These are phyloP conservation scores for Drosophila yakuba DNA, from an alignment of 1,140 invertebrate genomes.

Conservation along the genomic window DNA sequence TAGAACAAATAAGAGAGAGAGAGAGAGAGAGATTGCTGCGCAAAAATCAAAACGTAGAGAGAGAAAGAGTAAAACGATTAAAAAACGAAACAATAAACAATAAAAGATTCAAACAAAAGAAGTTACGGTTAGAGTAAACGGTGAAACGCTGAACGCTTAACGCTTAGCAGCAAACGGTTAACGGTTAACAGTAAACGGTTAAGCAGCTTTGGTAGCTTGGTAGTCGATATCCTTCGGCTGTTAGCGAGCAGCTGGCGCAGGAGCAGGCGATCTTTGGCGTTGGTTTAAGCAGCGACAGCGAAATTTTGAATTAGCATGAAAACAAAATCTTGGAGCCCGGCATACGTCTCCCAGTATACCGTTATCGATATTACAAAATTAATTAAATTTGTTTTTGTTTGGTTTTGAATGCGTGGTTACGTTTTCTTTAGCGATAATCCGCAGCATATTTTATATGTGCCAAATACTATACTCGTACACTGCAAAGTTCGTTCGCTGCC, in stretches of 20 bases:
- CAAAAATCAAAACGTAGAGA: slow-evolving; percentile 23
- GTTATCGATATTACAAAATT: slow-evolving; percentile 5
- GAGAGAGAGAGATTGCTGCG: slow-evolving; percentile 16
- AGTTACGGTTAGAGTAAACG: slow-evolving; percentile 28
- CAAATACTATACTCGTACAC: slow-evolving; percentile 70
- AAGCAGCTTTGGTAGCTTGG: slow-evolving; percentile 37
- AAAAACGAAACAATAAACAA: slow-evolving; percentile 6
- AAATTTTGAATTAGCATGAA: slow-evolving; percentile 20
- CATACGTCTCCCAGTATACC: slow-evolving; percentile 1
- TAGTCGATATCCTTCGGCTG: slow-evolving; percentile 58
- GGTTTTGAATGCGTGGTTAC: slow-evolving; percentile 44
- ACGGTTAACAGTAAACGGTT: slow-evolving; percentile 43
- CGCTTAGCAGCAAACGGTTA: slow-evolving; percentile 47
- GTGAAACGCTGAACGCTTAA: slow-evolving; percentile 45
- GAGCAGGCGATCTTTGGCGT: slow-evolving; percentile 49
- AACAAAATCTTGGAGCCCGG: slow-evolving; percentile 11
- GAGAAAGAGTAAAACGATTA: slow-evolving; percentile 1
- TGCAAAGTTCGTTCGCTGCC: slow-evolving; percentile 68
- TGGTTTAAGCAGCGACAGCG: slow-evolving; percentile 45
- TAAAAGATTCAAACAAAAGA: slow-evolving; percentile 9
- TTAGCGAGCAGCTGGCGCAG: slow-evolving; percentile 44
- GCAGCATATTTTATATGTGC: slow-evolving; percentile 84
- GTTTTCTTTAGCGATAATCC: slow-evolving; percentile 82
- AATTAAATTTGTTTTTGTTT: slow-evolving; percentile 7
- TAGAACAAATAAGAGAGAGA: slow-evolving; percentile 15